Percentiles rank a stretch among this genome's conserved stretches.
These are phyloP conservation scores for Lucilia cuprina DNA, from an alignment of 1,140 invertebrate species.

Conservation along the genomic window DNA sequence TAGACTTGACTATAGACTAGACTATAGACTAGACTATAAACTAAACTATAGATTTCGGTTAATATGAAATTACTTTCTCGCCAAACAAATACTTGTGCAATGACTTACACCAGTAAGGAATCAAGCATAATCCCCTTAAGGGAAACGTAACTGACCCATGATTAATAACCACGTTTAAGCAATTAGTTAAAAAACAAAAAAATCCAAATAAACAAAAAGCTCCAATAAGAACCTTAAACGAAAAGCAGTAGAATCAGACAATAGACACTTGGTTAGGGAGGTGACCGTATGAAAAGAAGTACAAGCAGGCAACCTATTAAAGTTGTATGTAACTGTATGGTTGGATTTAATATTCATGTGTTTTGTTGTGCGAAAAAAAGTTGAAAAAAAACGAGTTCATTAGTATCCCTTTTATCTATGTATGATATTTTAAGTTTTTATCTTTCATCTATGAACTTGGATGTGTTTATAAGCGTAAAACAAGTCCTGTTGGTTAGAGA, in stretches of 20 bases:
- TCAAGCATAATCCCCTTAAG: constrained; percentile 8
- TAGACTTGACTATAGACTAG: too few species aligned
- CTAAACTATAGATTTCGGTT: too few species aligned
- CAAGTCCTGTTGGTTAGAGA: too few species aligned
- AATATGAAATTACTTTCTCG: not conserved
- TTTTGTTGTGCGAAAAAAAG: not conserved
- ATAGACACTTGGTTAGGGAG: too few species aligned
- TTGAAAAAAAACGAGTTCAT: not conserved
- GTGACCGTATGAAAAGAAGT: too few species aligned
- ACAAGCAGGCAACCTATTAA: not conserved
- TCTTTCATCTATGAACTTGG: constrained; percentile 1
- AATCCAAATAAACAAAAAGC: not conserved
- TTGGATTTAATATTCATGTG: not conserved
- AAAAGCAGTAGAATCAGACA: not conserved
- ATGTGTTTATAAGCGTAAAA: not conserved
- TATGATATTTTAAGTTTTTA: not conserved
- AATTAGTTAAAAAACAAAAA: constrained; percentile 17
- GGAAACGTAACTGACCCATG: constrained; percentile 21
- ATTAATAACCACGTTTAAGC: constrained; percentile 30
- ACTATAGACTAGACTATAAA: too few species aligned
- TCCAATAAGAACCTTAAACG: not conserved
- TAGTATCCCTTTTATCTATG: not conserved
- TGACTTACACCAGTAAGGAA: not conserved
- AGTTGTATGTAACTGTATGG: not conserved
- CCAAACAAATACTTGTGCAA: not conserved